Conservation (phyloP, 2,113 vertebrate genomes). For the Arizona elegans region DNA sequence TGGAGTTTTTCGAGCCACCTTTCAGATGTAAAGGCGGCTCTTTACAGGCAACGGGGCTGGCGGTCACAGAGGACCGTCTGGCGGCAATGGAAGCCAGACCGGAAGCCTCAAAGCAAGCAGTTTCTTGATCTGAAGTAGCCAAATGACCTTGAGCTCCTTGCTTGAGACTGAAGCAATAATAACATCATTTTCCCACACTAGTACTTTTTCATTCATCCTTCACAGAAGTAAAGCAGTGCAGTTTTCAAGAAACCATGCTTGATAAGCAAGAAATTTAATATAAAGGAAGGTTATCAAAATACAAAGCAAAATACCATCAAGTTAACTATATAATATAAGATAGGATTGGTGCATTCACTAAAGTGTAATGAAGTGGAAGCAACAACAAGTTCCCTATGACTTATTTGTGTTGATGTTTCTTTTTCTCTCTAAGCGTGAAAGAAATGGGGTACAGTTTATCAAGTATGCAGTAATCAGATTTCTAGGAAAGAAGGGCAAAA, state of each 20-base stretch:
- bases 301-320: conserved; percentile 32
- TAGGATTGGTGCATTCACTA: conserved; percentile 61
- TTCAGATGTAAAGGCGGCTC: no score
- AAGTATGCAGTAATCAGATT: conserved; percentile 44
- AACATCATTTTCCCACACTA: conserved; percentile 24
- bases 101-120: conserved; percentile 37
- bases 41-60: no score
- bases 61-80: no score
- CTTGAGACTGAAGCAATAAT: conserved; percentile 47
- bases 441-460: conserved; percentile 39
- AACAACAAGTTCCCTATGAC: conserved; percentile 48
- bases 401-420: conserved; percentile 53
- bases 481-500: conserved; percentile 20
- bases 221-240: conserved; percentile 4
- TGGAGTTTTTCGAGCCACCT: no score
- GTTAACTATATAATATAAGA: conserved; percentile 66
- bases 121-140: conserved; percentile 51
- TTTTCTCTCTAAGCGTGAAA: conserved; percentile 49
- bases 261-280: conserved; percentile 52
- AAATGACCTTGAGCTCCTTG: conserved; percentile 45
- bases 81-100: no score
- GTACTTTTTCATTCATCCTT: conserved; percentile 38
- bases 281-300: conserved; percentile 55
- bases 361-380: conserved; percentile 60
- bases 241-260: conserved; percentile 27